Evolutionary conservation across 1,140 invertebrate species (phyloP).

Genomic region (Calosoma granatense): DNA sequence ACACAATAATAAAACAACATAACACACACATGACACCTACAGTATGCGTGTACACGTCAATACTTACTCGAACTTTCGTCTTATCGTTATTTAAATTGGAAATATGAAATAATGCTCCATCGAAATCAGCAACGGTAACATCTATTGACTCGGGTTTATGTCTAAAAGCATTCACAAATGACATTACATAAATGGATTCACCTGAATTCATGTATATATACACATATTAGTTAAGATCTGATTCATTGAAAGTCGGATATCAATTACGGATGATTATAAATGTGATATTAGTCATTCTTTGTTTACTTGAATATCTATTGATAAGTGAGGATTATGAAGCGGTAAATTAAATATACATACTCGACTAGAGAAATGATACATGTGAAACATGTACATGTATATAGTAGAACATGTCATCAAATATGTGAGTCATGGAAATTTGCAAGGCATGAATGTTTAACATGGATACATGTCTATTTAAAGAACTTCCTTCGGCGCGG

Average conservation of each 20-base stretch:
- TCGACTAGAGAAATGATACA: background rate
- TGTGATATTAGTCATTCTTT: too few relatives aligned
- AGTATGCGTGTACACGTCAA: background rate
- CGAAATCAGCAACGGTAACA: slow-evolving; percentile 92
- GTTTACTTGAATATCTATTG: too few relatives aligned
- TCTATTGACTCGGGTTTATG: slow-evolving; percentile 92
- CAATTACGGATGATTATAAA: too few relatives aligned
- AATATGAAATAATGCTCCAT: slow-evolving; percentile 97
- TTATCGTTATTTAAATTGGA: slow-evolving; percentile 95
- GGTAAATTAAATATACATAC: slow-evolving; percentile 13
- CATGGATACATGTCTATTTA: slow-evolving; percentile 13
- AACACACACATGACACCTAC: too few relatives aligned
- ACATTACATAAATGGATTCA: too few relatives aligned
- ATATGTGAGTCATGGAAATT: slow-evolving; percentile 2
- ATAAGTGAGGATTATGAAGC: slow-evolving; percentile 19
- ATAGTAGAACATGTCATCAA: background rate
- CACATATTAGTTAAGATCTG: too few relatives aligned
- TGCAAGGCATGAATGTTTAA: slow-evolving; percentile 2
- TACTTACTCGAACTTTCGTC: slow-evolving; percentile 88
- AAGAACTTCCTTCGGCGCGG: slow-evolving; percentile 2
- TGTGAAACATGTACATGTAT: too few relatives aligned
- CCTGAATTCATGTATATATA: too few relatives aligned
- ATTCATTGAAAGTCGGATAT: too few relatives aligned
- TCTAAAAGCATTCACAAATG: slow-evolving; percentile 47
- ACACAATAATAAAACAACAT: slow-evolving; percentile 22